Conservation (phyloP, 2,888 invertebrate genomes). For the Mythimna ferrago region DNA sequence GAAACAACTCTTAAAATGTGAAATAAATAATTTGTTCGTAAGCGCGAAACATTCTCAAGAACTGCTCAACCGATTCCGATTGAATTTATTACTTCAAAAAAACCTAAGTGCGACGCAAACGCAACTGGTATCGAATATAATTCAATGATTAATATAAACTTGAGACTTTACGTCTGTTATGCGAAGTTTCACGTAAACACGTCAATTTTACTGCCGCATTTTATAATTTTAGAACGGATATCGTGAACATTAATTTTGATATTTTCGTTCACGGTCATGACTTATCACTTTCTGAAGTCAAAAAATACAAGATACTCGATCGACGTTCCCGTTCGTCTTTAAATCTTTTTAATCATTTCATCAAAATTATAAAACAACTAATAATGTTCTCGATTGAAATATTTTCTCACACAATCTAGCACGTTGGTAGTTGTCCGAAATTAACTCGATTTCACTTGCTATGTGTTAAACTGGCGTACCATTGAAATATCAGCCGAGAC, state of each 20-base stretch:
- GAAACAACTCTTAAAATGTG: constrained; percentile 8
- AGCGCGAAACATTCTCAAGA: constrained; percentile 28
- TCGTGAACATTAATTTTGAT: constrained; percentile 59
- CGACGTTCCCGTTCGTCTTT: not conserved
- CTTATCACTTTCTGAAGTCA: constrained; percentile 21
- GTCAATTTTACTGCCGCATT: constrained; percentile 47
- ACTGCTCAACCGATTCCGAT: constrained; percentile 10
- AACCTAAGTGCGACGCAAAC: not conserved
- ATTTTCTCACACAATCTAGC: constrained; percentile 59
- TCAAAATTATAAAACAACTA: constrained; percentile 31
- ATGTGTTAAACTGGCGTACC: constrained; percentile 68
- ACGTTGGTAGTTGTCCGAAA: constrained; percentile 67
- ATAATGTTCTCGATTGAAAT: constrained; percentile 27
- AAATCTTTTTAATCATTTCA: constrained; percentile 14
- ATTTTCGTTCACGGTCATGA: constrained; percentile 68
- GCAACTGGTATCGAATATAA: constrained; percentile 16
- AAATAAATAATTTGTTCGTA: constrained; percentile 19
- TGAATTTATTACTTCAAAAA: constrained; percentile 1
- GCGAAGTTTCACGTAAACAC: constrained; percentile 45
- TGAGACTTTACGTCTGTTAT: constrained; percentile 25
- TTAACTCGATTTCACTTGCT: constrained; percentile 70
- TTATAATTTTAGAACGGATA: constrained; percentile 67
- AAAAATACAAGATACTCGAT: constrained; percentile 24
- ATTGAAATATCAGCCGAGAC: constrained; percentile 72
- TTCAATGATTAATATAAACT: constrained; percentile 26